A percentile compares a stretch with the other conserved stretches of the same genome.
Conservation (phyloP, 2,113 vertebrate species). For the Garra rufa region DNA sequence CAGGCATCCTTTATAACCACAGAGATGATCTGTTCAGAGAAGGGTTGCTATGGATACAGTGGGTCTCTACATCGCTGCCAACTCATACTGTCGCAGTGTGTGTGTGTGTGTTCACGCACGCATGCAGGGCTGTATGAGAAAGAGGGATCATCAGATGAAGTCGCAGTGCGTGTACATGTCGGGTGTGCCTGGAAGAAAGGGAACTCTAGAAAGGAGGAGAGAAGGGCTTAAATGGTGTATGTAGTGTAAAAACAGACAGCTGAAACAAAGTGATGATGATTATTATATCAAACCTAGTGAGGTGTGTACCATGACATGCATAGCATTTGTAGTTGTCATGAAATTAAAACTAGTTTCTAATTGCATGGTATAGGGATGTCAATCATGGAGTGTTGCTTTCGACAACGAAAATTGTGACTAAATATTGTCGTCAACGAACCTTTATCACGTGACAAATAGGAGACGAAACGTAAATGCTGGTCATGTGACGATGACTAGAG, state of each 20-base stretch:
- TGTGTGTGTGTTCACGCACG: slow-evolving; percentile 33
- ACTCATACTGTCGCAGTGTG: slow-evolving; percentile 29
- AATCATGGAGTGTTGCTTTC: too few species aligned
- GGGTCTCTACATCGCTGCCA: slow-evolving; percentile 24
- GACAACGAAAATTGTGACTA: too few species aligned
- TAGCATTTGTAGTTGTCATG: background rate
- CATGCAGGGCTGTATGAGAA: slow-evolving; percentile 12
- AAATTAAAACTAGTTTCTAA: too few species aligned
- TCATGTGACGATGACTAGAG: too few species aligned
- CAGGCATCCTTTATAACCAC: background rate
- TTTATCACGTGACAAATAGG: too few species aligned
- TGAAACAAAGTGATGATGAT: background rate
- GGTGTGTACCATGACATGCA: background rate
- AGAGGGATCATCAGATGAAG: slow-evolving; percentile 26
- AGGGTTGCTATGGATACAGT: slow-evolving; percentile 53
- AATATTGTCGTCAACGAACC: too few species aligned
- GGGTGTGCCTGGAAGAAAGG: background rate
- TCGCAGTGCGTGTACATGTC: background rate
- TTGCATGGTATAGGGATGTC: too few species aligned
- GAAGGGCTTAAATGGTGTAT: background rate
- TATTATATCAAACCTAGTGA: background rate
- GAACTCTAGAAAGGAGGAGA: background rate
- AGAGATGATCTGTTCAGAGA: slow-evolving; percentile 12
- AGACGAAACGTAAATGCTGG: too few species aligned
- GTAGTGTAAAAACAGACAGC: background rate